Percentiles rank a stretch among this genome's conserved stretches.
phyloP scores from a whole-genome alignment of 2,797 vertebrate species.

The Apogon talboti region DNA sequence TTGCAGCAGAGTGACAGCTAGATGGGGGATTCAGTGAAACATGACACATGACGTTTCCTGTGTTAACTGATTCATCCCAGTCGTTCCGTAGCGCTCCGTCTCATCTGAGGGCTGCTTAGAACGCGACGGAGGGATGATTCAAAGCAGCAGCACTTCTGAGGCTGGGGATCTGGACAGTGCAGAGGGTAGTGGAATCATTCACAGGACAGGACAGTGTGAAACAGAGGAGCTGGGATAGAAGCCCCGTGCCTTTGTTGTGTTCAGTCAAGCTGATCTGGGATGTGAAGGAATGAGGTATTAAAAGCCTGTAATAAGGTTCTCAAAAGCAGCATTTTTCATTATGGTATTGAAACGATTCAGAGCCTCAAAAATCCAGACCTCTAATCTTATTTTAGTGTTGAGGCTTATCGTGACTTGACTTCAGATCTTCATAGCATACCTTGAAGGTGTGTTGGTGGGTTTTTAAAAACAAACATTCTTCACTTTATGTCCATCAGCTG shows the following conservation, averaged over 20 bases:
- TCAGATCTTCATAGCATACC: neutral
- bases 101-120: constrained; percentile 7
- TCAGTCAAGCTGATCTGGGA: neutral
- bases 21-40: constrained; percentile 36
- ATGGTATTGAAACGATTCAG: neutral
- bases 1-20: constrained; percentile 40
- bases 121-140: constrained; percentile 26
- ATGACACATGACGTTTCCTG: constrained; percentile 33
- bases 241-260: neutral
- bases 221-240: neutral
- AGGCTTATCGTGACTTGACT: neutral
- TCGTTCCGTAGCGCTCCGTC: neutral
- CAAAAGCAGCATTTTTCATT: neutral
- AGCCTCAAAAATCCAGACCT: neutral
- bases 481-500: too few species aligned
- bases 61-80: constrained; percentile 42
- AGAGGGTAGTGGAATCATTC: constrained; percentile 43
- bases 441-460: neutral
- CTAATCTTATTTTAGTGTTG: neutral
- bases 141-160: constrained; percentile 35
- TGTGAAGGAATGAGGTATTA: neutral
- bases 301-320: neutral
- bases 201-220: constrained; percentile 17
- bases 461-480: neutral
- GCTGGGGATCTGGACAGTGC: neutral